Base-by-base conservation (phyloP, 2,888 invertebrate species). In the Drosophila ezoana region DNA sequence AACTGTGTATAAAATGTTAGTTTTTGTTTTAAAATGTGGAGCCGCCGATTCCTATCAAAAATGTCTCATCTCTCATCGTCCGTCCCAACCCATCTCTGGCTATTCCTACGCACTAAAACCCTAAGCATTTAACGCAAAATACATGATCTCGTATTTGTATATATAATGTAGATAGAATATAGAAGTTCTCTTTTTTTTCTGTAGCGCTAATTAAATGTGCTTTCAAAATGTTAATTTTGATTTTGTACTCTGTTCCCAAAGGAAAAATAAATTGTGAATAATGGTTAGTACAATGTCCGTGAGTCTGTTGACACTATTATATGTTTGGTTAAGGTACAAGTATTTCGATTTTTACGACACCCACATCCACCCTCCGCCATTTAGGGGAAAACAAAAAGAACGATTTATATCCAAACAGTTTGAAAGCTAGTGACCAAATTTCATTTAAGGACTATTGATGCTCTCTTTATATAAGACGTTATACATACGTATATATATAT, bases 91-190 rank as follows among this genome's bases (percentile, higher is more conserved):
- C 28, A 35, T 47, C 23, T 58, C 23, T 58, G 60, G 49, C 48
- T 60, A 53, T 43, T 40, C 38, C 73, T 83, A 77, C 54, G 56
- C 71, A 61, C 65, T 85, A 72, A 65, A 75, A 62, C 59, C 48
- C 67, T 65, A 82, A 81, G 64, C 61, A 71, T 63, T 40, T 60
- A 63, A 78, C 56, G 56, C 66, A 62, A 82, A 81, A 64, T 72
- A 76, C 72, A 79, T 69, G 49, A 67, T 77, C 73, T 61, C 33
- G 52, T 45, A 45, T 58, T 38, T 57, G n/a, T 60, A 3, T 35
- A 45, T 45, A 20, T 54, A 20, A 20, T 23, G 6, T 54, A 54
- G 43, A 54, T 54, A 51, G 23, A 38, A 54, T 54, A 54, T 35
- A 41, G 40, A 41, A 40, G 52, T 41, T 41, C 32, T 43, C 14